Evolutionary conservation across 2,888 invertebrate genomes (phyloP), one percentile per base, ranked within the genome.

Genomic region (Gari tellinella): DNA sequence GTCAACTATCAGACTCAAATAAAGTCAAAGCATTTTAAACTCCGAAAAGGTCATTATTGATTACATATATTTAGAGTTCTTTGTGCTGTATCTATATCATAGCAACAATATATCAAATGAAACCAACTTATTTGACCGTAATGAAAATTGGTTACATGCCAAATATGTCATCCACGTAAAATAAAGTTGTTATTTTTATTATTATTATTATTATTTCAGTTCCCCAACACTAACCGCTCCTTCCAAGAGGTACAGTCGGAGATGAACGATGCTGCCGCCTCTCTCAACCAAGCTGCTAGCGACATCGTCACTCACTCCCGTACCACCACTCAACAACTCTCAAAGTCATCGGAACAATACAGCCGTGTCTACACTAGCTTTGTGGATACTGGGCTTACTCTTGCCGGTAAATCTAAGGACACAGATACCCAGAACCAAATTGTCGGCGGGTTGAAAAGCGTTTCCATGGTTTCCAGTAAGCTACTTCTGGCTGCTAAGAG

Each of bases 401-500:
- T 90, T 46, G 88, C 88, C 8, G 90, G 88, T 12, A 80, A 87
- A 10, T 84, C 89, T 25, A 90, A 95, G 93, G 96, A 97, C 86
- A 93, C 93, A 0, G 95, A 95, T 63, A 94, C 95, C 0, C 95
- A 95, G 70, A 94, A 94, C 0, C 95, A 96, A 88, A 97, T 98
- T 94, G 95, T 98, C 12, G 95, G 95, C 60, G 96, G 97, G 0
- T 93, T 99, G 90, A 96, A 96, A 89, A 96, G 95, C 61, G 96
- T 98, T 0, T 97, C 97, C 0, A 95, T 96, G 76, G 96, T 95
- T 65, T 97, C 97, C 0, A 96, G 96, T 68, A 96, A 96, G 76
- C 94, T 98, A 15, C 93, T 99, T 15, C 94, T 95, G 25, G 96
- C 97, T 0, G 97, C 97, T 61, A 98, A 97, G 92, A 95, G 96